Base-by-base conservation (phyloP, 2,113 vertebrate genomes). In the Syrrhaptes paradoxus region DNA sequence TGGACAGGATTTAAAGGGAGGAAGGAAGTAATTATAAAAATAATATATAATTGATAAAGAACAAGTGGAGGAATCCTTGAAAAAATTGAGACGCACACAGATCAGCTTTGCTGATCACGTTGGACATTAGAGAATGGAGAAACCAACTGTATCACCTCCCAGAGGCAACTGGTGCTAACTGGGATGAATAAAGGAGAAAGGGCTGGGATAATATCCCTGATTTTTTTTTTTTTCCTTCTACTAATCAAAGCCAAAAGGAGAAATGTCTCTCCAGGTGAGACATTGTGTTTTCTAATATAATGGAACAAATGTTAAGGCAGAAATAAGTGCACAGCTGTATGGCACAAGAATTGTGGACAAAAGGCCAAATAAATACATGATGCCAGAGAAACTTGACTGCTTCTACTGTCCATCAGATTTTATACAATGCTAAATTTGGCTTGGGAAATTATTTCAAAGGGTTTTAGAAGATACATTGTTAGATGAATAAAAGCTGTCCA, bases 11-110 rank as follows among this genome's bases (percentile, higher is more conserved):
- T 90, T 85, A 26, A 65, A 66, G n/a, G 13, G 21, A 95, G 93
- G 87, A 94, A 90, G 78, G 85, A 96, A 95, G n/a, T 87, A 11
- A 17, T 36, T 49, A 48, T 75, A 26, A 45, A 92, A 36, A 48
- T 55, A 61, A 31, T 13, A 16, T 10, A 19, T 10, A 68, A 31
- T 31, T 77, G 41, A 41, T 65, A 65, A 70, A 73, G 71, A 90
- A 90, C 32, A 93, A 91, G 54, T 82, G 49, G 36, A 79, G 34
- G 78, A 92, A 94, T 88, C 11, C 12, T 76, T 83, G 34, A 68
- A 51, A 63, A 78, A 65, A 48, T 1, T 26, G 9, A 20, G 73
- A 76, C 61, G 14, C 9, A 16, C 31, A 49, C 4, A 22, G 45
- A 19, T 48, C 12, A 38, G 31, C 45, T 91, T 81, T 85, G 57